Percentiles rank a stretch among this genome's conserved stretches.
phyloP scores from a whole-genome alignment of 1,140 invertebrate species.

The Drosophila sproati region DNA sequence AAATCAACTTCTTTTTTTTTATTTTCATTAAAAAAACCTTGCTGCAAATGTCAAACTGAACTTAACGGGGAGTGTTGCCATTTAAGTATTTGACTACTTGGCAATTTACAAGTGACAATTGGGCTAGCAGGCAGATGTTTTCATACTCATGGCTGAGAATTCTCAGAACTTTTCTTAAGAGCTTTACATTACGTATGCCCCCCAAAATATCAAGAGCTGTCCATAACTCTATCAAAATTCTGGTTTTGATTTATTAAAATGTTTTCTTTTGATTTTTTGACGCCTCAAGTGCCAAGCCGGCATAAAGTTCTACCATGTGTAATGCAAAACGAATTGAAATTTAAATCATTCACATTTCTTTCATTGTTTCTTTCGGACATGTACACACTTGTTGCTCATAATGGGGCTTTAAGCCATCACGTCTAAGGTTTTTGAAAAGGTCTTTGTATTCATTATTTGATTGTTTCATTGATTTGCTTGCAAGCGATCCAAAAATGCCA shows the following conservation, averaged over 20 bases:
- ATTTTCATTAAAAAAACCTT: constrained; percentile 49
- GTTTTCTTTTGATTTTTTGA: constrained; percentile 61
- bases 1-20: constrained; percentile 43
- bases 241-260: constrained; percentile 68
- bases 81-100: constrained; percentile 50
- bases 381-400: constrained; percentile 37
- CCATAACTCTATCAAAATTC: constrained; percentile 45
- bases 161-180: constrained; percentile 27
- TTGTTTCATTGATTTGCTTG: constrained; percentile 61
- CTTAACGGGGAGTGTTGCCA: constrained; percentile 55
- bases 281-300: constrained; percentile 52
- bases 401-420: constrained; percentile 45
- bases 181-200: constrained; percentile 11
- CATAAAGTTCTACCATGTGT: constrained; percentile 32
- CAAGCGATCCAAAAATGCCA: constrained; percentile 58
- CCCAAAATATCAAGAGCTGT: constrained; percentile 49
- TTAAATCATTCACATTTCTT: constrained; percentile 41
- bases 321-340: constrained; percentile 43
- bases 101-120: constrained; percentile 33
- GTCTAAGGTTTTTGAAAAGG: constrained; percentile 48
- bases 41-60: constrained; percentile 59
- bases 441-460: constrained; percentile 46
- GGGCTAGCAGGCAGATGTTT: constrained; percentile 37
- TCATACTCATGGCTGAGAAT: constrained; percentile 28
- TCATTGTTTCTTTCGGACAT: constrained; percentile 11